Base-by-base conservation (phyloP, 2,888 invertebrate genomes). In the Luperina nickerlii region DNA sequence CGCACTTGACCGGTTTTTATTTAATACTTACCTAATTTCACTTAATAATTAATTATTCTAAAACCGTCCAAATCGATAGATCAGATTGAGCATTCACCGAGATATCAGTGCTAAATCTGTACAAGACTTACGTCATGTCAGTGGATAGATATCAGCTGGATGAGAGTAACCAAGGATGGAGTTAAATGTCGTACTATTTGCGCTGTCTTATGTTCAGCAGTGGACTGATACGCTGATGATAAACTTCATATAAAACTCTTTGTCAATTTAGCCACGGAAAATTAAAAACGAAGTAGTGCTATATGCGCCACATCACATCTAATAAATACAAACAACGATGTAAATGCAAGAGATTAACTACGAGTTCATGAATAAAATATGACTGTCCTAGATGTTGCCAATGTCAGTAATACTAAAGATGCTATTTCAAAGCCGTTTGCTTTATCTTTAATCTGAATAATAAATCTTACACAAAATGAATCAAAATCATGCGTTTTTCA, bases 331-430 rank as follows among this genome's bases (percentile, higher is more conserved):
- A 85, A 67, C 27, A 62, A 62, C 73, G 69, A 81, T 66, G 60
- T 81, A 54, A 84, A 86, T 85, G 54, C 75, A 74, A 62, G 60
- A 65, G 69, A 68, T 81, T 66, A 74, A 70, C 57, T 45, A 75
- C 42, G 72, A 38, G 20, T 63, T 81, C 67, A 79, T 86, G 73
- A 84, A 85, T 86, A 84, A 81, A 78, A 79, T 79, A 75, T 72
- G n/a, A 62, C 63, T 70, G 75, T 84, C 84, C 68, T 79, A 80
- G 62, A 74, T 76, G 77, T 65, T 77, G 70, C 48, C 60, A 76
- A 84, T 87, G 69, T 71, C 80, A 87, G 68, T 84, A 57, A 77
- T 74, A 51, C 77, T 63, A 75, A 72, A 87, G 69, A 78, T 76
- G 69, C 51, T n/a, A 65, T 78, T 76, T 83, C 79, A 83, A 84